Conservation (phyloP, 2,888 invertebrate genomes). For the Tenthredo scrophulariae region DNA sequence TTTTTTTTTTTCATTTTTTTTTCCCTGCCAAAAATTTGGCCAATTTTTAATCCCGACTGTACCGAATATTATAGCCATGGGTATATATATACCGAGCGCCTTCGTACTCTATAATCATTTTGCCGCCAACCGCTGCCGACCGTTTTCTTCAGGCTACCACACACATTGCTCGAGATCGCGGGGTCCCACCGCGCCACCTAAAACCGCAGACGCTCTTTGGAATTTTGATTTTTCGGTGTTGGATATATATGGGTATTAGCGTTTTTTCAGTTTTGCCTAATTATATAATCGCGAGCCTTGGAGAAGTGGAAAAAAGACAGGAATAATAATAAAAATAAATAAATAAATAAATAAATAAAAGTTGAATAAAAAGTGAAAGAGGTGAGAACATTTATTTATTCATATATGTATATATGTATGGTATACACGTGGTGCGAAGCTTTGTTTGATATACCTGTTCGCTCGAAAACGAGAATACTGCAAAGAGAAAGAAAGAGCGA, state of each 20-base stretch:
- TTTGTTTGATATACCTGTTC: too few relatives aligned
- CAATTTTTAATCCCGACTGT: conserved; percentile 69
- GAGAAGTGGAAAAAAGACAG: not conserved
- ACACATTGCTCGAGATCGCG: conserved; percentile 11
- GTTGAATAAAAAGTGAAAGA: not conserved
- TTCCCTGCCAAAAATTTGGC: not conserved
- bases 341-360: too few relatives aligned
- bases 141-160: conserved; percentile 57
- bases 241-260: not conserved
- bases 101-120: conserved; percentile 75
- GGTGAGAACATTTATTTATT: not conserved
- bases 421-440: too few relatives aligned
- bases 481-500: not conserved
- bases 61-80: conserved; percentile 71
- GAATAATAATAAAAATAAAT: too few relatives aligned
- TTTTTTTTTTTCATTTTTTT: not conserved
- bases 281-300: not conserved
- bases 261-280: conserved; percentile 24
- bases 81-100: conserved; percentile 66
- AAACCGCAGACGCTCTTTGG: conserved; percentile 28
- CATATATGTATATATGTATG: not conserved
- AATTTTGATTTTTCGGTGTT: conserved; percentile 16
- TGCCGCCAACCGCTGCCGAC: conserved; percentile 75
- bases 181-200: not conserved
- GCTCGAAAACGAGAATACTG: too few relatives aligned